Percentiles rank a stretch among this genome's conserved stretches.
Evolutionary conservation across 2,797 vertebrate genomes (phyloP).

Genomic region (Clarias laeviceps): DNA sequence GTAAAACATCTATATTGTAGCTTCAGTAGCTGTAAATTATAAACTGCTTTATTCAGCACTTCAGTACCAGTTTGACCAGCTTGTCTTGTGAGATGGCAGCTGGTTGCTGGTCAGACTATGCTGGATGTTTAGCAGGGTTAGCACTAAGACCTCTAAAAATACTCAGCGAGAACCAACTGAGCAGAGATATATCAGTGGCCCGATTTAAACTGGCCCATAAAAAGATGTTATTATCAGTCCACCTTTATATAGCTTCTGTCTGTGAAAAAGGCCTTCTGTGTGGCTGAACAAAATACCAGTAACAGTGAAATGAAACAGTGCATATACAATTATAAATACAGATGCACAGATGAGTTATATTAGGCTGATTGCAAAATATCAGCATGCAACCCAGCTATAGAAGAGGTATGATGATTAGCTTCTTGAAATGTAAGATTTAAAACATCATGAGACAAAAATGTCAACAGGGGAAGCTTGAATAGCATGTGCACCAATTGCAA

Average conservation of each 20-base stretch:
- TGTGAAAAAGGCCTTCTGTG: background rate
- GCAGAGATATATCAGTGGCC: slow-evolving; percentile 8
- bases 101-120: slow-evolving; percentile 6
- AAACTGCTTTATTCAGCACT: background rate
- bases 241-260: slow-evolving; percentile 19
- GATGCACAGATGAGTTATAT: background rate
- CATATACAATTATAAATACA: background rate
- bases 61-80: background rate
- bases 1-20: background rate
- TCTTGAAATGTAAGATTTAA: background rate
- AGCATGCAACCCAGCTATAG: background rate
- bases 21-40: background rate
- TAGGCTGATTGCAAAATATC: background rate
- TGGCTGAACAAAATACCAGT: background rate
- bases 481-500: background rate
- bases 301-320: background rate
- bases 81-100: background rate
- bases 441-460: background rate
- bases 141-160: slow-evolving; percentile 26
- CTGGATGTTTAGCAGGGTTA: background rate
- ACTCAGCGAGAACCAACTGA: slow-evolving; percentile 13
- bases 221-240: slow-evolving; percentile 14
- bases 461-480: background rate
- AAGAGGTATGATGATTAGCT: background rate
- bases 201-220: slow-evolving; percentile 18